Evolutionary conservation across 1,140 invertebrate species (phyloP), one percentile per base, ranked within the genome.

Genomic region (Papilio glaucus): DNA sequence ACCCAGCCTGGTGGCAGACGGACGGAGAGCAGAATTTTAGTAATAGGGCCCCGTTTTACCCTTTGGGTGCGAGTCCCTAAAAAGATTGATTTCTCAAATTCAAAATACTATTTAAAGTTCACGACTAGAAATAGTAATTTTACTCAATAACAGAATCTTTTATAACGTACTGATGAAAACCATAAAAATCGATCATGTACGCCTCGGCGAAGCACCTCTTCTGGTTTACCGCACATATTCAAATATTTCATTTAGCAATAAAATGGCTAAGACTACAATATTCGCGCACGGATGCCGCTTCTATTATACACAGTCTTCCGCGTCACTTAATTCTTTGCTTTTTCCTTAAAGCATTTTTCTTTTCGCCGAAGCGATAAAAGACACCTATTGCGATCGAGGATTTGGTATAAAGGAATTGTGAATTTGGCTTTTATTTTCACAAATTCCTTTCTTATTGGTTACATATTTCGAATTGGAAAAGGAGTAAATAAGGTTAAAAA

Each of bases 191-290:
- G 9, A 9, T 8, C 49, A 24, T 24, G 49, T 24, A 24, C 18
- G 3, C 21, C 18, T 57, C 24, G 49, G 49, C 21, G 12, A 26
- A 26, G 49, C 49, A 57, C 9, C 21, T 57, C 49, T 57, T 2
- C 6, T 21, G 49, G 8, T 10, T 26, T 57, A 6, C 49, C 21
- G 10, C 63, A 26, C 63, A 68, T 41, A 68, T 68, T 68, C 63
- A 42, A 68, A 68, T 68, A 68, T 68, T 68, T 68, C 63, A 68
- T 68, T 68, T 68, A 41, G 15, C 63, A 68, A 68, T 45, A 68
- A 68, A 68, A 68, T 68, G 24, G 63, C 45, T 42, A 68, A 24
- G 38, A 41, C 39, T 68, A 67, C 63, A 68, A 45, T 68, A 26
- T 68, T 68, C 24, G 63, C 63, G 39, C 63, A 45, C 63, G 63